Conservation (phyloP, 2,113 vertebrate genomes). For the Cinclus mexicanus region DNA sequence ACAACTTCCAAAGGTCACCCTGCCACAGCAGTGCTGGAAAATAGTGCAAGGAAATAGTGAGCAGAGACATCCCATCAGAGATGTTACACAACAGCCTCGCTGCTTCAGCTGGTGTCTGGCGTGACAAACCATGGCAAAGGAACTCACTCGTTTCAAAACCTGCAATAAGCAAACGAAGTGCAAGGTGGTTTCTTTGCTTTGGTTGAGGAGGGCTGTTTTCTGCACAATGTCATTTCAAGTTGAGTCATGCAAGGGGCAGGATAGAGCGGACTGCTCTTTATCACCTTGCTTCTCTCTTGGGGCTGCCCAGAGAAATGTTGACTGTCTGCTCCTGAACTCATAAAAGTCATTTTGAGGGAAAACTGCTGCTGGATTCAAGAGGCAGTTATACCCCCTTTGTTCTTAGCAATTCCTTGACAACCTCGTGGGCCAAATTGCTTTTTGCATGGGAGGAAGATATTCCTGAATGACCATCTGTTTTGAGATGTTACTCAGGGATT, state of each 20-base stretch:
- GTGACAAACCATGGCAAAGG: neutral
- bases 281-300: neutral
- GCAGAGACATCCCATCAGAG: neutral
- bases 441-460: neutral
- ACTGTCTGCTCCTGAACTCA: neutral
- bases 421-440: neutral
- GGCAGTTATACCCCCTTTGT: neutral
- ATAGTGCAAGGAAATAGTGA: neutral
- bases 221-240: neutral
- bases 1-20: neutral
- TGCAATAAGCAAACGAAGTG: neutral
- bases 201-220: neutral
- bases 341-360: neutral
- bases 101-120: neutral
- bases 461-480: neutral
- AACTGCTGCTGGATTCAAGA: neutral
- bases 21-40: neutral
- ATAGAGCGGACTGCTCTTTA: neutral
- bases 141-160: neutral
- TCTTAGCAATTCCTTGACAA: neutral
- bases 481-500: neutral
- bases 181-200: neutral
- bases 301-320: neutral
- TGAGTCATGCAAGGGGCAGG: neutral
- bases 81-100: neutral